These are phyloP conservation scores for Leptestheria dahalacensis DNA, from an alignment of 1,140 invertebrate species.

Conservation along the genomic window DNA sequence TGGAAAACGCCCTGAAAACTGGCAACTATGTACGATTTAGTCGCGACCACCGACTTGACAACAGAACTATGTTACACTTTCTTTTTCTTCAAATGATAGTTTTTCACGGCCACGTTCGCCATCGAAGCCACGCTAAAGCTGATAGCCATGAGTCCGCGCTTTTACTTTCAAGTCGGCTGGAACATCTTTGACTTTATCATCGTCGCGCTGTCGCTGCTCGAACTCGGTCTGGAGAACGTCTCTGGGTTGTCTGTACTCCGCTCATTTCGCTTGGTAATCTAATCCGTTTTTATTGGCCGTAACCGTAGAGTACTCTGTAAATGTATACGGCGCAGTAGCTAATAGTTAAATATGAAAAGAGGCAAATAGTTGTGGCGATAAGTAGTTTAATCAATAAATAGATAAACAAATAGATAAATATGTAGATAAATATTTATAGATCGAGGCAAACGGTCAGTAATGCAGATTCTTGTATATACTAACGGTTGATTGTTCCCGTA, in stretches of 20 bases:
- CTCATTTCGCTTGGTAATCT: conserved; percentile 87
- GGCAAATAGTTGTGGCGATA: too few relatives aligned
- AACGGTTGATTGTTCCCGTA: conserved; percentile 32
- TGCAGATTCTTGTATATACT: too few relatives aligned
- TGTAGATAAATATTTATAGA: too few relatives aligned
- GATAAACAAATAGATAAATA: too few relatives aligned
- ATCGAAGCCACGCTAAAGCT: conserved; percentile 92
- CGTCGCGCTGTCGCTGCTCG: conserved; percentile 83
- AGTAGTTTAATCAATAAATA: too few relatives aligned
- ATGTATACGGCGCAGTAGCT: too few relatives aligned
- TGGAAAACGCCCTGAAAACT: conserved; percentile 67
- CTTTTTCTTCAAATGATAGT: conserved; percentile 38
- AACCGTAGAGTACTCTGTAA: background rate
- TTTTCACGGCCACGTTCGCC: conserved; percentile 94
- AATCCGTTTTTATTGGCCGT: too few relatives aligned
- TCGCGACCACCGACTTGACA: background rate
- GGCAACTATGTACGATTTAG: conserved; percentile 81
- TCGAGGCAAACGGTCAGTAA: too few relatives aligned
- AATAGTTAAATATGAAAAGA: too few relatives aligned
- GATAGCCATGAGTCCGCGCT: conserved; percentile 90
- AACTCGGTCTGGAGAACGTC: conserved; percentile 80
- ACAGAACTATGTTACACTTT: background rate
- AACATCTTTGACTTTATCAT: conserved; percentile 99
- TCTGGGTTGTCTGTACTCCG: conserved; percentile 90
- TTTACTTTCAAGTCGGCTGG: conserved; percentile 97